Evolutionary conservation across 2,113 vertebrate genomes (phyloP).

Genomic region (Okapia johnstoni): DNA sequence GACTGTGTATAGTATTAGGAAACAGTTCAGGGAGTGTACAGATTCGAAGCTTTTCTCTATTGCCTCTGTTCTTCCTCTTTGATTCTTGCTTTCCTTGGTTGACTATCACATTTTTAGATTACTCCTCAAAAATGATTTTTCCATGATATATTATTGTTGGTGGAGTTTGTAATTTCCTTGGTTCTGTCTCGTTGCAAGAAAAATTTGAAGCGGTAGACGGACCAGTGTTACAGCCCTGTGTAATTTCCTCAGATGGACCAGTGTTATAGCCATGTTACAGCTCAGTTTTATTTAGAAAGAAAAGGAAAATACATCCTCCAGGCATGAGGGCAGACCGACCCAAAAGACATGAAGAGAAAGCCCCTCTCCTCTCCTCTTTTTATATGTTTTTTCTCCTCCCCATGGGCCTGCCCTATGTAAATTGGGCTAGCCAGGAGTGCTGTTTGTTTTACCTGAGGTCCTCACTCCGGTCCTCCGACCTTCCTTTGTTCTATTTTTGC

Average conservation of each 20-base stretch:
- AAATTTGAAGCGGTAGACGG: not conserved
- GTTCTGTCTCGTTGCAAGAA: not conserved
- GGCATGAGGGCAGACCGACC: not conserved
- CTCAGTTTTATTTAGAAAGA: not conserved
- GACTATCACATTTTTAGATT: not conserved
- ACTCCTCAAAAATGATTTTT: not conserved
- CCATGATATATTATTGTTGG: not conserved
- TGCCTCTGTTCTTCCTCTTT: not conserved
- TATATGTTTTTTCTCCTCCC: not conserved
- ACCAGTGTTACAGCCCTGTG: rapidly evolving
- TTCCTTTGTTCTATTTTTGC: not conserved
- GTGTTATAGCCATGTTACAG: not conserved
- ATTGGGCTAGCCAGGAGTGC: not conserved
- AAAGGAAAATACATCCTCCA: not conserved
- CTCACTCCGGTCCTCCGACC: not conserved
- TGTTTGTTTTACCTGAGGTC: not conserved
- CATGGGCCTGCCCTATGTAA: not conserved
- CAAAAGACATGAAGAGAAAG: not conserved
- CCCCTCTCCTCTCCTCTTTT: not conserved
- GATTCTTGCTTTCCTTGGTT: not conserved
- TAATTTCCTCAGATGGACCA: not conserved
- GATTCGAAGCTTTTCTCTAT: not conserved
- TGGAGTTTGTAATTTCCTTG: not conserved
- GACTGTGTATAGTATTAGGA: not conserved
- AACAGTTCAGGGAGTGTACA: not conserved